Evolutionary conservation across 1,140 invertebrate species (phyloP).

Genomic region (Drosophila kikkawai): DNA sequence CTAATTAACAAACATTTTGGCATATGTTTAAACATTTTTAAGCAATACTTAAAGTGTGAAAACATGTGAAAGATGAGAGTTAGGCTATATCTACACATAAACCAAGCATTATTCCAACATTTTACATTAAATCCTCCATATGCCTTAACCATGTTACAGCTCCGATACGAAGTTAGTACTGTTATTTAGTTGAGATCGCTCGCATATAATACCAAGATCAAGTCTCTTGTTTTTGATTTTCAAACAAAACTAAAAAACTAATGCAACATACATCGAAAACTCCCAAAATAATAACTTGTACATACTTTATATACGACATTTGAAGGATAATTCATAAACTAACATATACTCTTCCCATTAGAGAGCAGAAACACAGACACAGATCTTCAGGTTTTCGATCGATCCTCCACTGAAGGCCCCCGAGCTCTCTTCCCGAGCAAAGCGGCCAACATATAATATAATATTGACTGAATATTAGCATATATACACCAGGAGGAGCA

Average conservation of each 20-base stretch:
- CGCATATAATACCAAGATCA: constrained; percentile 33
- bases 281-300: constrained; percentile 44
- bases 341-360: constrained; percentile 55
- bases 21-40: neutral
- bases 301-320: constrained; percentile 29
- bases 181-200: constrained; percentile 73
- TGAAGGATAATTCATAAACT: constrained; percentile 30
- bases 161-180: constrained; percentile 65
- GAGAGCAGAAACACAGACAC: constrained; percentile 22
- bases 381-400: constrained; percentile 49
- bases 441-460: constrained; percentile 43
- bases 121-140: constrained; percentile 54
- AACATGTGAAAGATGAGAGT: neutral
- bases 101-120: constrained; percentile 34
- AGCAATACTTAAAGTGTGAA: neutral
- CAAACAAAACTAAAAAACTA: constrained; percentile 17
- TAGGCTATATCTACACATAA: constrained; percentile 20
- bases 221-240: constrained; percentile 37
- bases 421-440: constrained; percentile 26
- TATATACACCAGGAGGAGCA: constrained; percentile 48
- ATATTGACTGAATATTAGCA: constrained; percentile 80
- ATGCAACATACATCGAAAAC: constrained; percentile 56
- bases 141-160: constrained; percentile 57
- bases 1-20: neutral
- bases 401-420: constrained; percentile 35